Evolutionary conservation across 37 sponge, comb jelly and placozoan species (phyloP), one percentile per base, ranked within the genome.

Genomic region (Beroe forskalii): DNA sequence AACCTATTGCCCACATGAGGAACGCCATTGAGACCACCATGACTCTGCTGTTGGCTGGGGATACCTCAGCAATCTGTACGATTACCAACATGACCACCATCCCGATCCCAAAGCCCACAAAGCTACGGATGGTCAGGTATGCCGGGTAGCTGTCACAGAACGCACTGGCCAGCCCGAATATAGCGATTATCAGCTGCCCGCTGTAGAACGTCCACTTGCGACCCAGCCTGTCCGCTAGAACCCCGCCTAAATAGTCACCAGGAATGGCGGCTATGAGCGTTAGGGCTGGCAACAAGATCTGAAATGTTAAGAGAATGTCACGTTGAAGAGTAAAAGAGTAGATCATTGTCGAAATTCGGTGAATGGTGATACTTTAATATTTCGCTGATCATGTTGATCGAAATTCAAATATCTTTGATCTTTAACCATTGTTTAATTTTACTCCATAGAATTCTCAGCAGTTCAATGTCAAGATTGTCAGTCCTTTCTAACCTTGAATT

Each of bases 31-130:
- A 72, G 2, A 72, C 75, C 8, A 39, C 75, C 3, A 39, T 72
- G 30, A 39, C 75, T 30, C 75, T 23, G 40, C 33, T 36, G 19
- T 36, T 39, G 31, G 75, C 33, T 3, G 75, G 75, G 38, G 39
- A 72, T 36, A 72, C 14, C 75, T 72, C 75, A 20, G 75, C 75
- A 3, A 72, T 39, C 40, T 72, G 75, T 1, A 72, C 75, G 4
- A 72, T 72, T 1, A 72, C 40, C 75, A 72, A 72, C 38, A 72
- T 38, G 8, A 72, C 75, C 40, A 72, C 40, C 12, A 72, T 72
- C 28, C 75, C 75, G 40, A 72, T 36, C 75, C 75, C 75, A 20
- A 72, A 72, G 39, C 75, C 75, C 4, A 72, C 75, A 72, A 72
- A 32, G 22, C 75, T 36, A 4, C 75, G 23, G 40, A 72, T 4